Conservation (phyloP, 2,113 vertebrate species). For the Archocentrus centrarchus region DNA sequence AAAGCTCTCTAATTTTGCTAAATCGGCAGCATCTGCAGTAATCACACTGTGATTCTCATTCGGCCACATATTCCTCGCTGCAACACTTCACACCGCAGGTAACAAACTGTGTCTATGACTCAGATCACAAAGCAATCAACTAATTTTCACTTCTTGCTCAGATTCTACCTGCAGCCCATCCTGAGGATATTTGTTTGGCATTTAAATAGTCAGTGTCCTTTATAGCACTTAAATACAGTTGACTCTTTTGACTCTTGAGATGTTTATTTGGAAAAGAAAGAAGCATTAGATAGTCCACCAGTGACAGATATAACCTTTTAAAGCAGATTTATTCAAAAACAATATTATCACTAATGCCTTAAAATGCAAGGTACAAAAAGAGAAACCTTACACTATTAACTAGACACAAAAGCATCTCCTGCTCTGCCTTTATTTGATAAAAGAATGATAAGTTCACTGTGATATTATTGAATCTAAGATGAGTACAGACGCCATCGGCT, state of each 20-base stretch:
- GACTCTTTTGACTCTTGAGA: neutral
- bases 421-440: neutral
- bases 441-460: neutral
- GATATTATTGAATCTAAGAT: slow-evolving; percentile 3
- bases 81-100: slow-evolving; percentile 37
- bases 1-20: neutral
- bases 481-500: neutral
- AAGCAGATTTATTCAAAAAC: slow-evolving; percentile 15
- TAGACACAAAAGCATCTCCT: slow-evolving; percentile 5
- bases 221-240: neutral
- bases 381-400: neutral
- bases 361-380: slow-evolving; percentile 19
- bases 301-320: slow-evolving; percentile 23
- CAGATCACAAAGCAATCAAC: slow-evolving; percentile 50
- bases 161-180: slow-evolving; percentile 7
- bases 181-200: slow-evolving; percentile 16
- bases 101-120: slow-evolving; percentile 38
- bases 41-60: slow-evolving; percentile 38
- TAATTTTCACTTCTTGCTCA: slow-evolving; percentile 10
- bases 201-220: slow-evolving; percentile 27
- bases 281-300: slow-evolving; percentile 14
- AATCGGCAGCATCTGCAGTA: slow-evolving; percentile 27
- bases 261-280: slow-evolving; percentile 2
- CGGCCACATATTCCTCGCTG: slow-evolving; percentile 6
- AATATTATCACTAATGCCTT: slow-evolving; percentile 19